Evolutionary conservation across 1,140 invertebrate genomes (phyloP).

Genomic region (Drosophila carrolli): DNA sequence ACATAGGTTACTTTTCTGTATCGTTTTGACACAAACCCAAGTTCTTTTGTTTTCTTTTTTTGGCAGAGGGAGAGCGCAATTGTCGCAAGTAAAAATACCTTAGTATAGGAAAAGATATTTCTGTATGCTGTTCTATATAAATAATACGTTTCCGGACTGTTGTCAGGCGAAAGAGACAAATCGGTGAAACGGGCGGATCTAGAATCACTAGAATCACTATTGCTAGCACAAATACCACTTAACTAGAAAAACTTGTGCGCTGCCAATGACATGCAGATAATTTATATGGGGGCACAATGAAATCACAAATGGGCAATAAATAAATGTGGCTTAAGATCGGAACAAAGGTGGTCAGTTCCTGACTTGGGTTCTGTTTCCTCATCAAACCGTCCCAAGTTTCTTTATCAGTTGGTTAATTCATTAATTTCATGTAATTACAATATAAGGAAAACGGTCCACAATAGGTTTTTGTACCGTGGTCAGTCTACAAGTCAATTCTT

Average conservation of each 20-base stretch:
- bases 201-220: constrained; percentile 13
- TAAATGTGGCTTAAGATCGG: constrained; percentile 19
- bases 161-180: constrained; percentile 22
- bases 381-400: no score
- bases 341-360: no score
- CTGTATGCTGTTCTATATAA: constrained; percentile 17
- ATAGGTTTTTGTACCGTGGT: no score
- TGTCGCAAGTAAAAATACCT: constrained; percentile 37
- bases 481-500: no score
- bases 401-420: no score
- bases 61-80: constrained; percentile 4
- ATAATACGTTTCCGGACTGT: constrained; percentile 27
- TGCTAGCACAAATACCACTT: constrained; percentile 5
- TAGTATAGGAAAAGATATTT: constrained; percentile 9
- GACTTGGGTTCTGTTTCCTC: no score
- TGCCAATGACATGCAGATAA: constrained; percentile 8
- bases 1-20: neutral
- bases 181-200: neutral
- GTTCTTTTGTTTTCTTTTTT: neutral
- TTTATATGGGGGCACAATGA: constrained; percentile 16
- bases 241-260: constrained; percentile 1
- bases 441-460: no score
- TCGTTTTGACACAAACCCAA: neutral
- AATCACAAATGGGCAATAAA: constrained; percentile 27
- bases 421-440: no score